These are phyloP conservation scores for Gulo gulo DNA, from an alignment of 2,113 vertebrate species.

Conservation along the genomic window DNA sequence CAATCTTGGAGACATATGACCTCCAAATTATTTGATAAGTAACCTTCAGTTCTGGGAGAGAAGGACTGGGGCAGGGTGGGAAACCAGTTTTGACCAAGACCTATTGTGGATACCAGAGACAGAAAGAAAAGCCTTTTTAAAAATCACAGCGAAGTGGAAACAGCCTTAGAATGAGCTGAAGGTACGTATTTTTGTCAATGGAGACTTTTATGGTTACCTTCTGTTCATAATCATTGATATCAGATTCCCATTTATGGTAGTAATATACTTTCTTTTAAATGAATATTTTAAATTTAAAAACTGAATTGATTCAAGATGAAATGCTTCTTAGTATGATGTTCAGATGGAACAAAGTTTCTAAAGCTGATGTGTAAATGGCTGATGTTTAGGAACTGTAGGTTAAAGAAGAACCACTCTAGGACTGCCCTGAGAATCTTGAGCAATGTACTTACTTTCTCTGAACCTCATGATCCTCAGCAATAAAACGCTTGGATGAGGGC, in stretches of 20 bases:
- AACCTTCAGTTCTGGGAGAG: not conserved
- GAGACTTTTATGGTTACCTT: not conserved
- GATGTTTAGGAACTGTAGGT: not conserved
- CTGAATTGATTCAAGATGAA: not conserved
- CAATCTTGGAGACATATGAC: not conserved
- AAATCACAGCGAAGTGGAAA: not conserved
- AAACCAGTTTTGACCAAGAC: not conserved
- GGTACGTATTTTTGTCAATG: not conserved
- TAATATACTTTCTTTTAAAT: not conserved
- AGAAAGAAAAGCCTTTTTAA: conserved; percentile 29
- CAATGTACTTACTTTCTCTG: not conserved
- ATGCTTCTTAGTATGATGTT: not conserved
- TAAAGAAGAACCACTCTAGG: not conserved
- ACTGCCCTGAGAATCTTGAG: not conserved
- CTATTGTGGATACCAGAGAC: not conserved
- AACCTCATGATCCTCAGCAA: not conserved
- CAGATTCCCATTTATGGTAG: not conserved
- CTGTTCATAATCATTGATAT: not conserved
- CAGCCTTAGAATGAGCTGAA: not conserved
- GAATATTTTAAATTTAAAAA: not conserved
- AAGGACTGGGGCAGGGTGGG: not conserved
- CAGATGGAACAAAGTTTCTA: not conserved
- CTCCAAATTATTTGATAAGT: conserved; percentile 7
- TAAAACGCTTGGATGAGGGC: not conserved
- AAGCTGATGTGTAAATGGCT: not conserved